These are phyloP conservation scores for Morpho helenor DNA, from an alignment of 2,888 invertebrate species.

Conservation along the genomic window DNA sequence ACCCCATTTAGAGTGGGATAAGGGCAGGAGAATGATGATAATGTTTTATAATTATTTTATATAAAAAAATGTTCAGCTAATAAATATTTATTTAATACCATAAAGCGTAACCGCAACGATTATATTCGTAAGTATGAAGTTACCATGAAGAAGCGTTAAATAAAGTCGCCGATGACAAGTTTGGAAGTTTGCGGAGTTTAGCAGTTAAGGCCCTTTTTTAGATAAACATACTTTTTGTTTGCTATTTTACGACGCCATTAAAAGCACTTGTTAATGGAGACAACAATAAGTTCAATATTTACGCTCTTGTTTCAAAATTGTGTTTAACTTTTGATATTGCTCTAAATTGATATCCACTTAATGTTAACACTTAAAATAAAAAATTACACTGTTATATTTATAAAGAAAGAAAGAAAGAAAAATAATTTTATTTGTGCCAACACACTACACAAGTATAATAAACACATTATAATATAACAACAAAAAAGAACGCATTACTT, in stretches of 20 bases:
- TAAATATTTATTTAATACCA: neutral
- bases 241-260: slow-evolving; percentile 29
- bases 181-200: slow-evolving; percentile 34
- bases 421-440: too few relatives aligned
- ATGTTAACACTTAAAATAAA: too few relatives aligned
- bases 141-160: slow-evolving; percentile 33
- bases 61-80: too few relatives aligned
- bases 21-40: too few relatives aligned
- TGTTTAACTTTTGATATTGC: neutral
- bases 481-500: too few relatives aligned
- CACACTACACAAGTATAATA: too few relatives aligned
- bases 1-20: too few relatives aligned
- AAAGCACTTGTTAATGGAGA: slow-evolving; percentile 28
- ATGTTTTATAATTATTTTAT: too few relatives aligned
- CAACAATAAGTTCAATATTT: slow-evolving; percentile 19
- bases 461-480: too few relatives aligned
- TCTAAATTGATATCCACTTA: too few relatives aligned
- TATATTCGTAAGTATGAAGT: slow-evolving; percentile 16
- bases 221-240: slow-evolving; percentile 37
- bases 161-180: slow-evolving; percentile 47
- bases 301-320: slow-evolving; percentile 6
- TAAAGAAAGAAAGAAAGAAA: too few relatives aligned
- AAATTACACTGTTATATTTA: too few relatives aligned
- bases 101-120: slow-evolving; percentile 5
- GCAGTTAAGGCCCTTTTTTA: slow-evolving; percentile 39